Evolutionary conservation across 2,113 vertebrate genomes (phyloP).

Genomic region (Promerops cafer): DNA sequence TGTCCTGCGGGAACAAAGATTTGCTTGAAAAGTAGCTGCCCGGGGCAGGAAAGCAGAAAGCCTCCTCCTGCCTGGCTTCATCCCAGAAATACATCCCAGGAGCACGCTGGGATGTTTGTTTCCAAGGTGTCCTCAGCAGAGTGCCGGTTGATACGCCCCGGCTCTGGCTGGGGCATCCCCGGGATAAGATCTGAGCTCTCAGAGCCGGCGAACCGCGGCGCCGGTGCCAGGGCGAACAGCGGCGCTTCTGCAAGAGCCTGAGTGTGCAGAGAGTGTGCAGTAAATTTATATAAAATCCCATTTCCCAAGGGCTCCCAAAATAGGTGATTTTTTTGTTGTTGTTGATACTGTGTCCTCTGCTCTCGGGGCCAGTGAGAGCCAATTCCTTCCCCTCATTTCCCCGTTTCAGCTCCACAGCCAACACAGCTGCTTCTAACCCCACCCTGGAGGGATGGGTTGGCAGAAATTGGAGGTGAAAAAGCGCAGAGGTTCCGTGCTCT

Average conservation of each 20-base stretch:
- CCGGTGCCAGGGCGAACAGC: neutral
- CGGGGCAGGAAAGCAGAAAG: neutral
- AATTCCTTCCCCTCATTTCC: accelerated
- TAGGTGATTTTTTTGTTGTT: neutral
- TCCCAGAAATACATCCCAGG: neutral
- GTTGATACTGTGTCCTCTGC: neutral
- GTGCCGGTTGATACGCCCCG: conserved; percentile 29
- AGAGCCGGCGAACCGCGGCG: neutral
- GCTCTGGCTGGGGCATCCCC: neutral
- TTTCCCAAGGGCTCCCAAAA: neutral
- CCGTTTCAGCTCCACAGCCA: neutral
- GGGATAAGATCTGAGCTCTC: conserved; percentile 1
- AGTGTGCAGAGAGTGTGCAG: too few species aligned
- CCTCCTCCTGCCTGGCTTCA: neutral
- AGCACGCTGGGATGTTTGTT: neutral
- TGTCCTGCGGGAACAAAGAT: neutral
- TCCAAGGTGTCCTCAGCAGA: neutral
- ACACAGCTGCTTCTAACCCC: neutral
- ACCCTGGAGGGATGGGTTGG: accelerated
- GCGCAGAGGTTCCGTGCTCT: neutral
- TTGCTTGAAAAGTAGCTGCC: neutral
- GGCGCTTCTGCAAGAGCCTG: neutral
- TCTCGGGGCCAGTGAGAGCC: accelerated
- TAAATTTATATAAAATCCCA: neutral
- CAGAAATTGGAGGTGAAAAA: neutral